Evolutionary conservation across 2,888 invertebrate species (phyloP).

Genomic region (Pterostichus niger): DNA sequence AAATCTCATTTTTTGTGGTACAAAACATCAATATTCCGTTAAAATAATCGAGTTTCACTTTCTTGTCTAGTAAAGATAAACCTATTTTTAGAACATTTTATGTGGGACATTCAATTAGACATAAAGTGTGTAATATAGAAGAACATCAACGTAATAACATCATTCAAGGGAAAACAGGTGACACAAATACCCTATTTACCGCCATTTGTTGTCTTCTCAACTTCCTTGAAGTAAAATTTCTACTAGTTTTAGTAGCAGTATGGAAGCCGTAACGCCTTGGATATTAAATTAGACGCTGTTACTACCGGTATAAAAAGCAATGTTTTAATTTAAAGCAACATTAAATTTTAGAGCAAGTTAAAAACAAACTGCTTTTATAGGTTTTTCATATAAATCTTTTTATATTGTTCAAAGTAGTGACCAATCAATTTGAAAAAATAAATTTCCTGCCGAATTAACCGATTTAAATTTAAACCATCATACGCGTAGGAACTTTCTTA

Average conservation of each 20-base stretch:
- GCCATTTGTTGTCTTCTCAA: slow-evolving; percentile 1
- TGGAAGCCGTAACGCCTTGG: neutral
- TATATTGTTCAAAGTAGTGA: too few species aligned
- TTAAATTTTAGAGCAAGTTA: too few species aligned
- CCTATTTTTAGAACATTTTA: slow-evolving; percentile 16
- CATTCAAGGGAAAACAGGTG: slow-evolving; percentile 10
- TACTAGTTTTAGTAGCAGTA: slow-evolving; percentile 1
- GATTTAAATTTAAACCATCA: too few species aligned
- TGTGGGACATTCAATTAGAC: slow-evolving; percentile 24
- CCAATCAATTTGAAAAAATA: too few species aligned
- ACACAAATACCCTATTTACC: neutral
- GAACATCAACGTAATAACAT: slow-evolving; percentile 26
- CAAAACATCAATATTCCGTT: neutral
- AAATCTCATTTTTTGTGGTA: neutral
- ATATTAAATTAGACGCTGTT: slow-evolving; percentile 34
- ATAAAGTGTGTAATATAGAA: slow-evolving; percentile 21
- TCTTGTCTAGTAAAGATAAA: neutral
- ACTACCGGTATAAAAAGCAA: neutral
- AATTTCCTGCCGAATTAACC: too few species aligned
- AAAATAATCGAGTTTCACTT: slow-evolving; percentile 37
- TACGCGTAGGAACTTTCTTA: too few species aligned
- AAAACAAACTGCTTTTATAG: too few species aligned
- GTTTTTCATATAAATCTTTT: too few species aligned
- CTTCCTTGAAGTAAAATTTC: slow-evolving; percentile 10
- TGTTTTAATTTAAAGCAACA: too few species aligned